Evolutionary conservation across 2,797 vertebrate genomes (phyloP), one percentile per base, ranked within the genome.

Genomic region (Eurystomus glaucurus): DNA sequence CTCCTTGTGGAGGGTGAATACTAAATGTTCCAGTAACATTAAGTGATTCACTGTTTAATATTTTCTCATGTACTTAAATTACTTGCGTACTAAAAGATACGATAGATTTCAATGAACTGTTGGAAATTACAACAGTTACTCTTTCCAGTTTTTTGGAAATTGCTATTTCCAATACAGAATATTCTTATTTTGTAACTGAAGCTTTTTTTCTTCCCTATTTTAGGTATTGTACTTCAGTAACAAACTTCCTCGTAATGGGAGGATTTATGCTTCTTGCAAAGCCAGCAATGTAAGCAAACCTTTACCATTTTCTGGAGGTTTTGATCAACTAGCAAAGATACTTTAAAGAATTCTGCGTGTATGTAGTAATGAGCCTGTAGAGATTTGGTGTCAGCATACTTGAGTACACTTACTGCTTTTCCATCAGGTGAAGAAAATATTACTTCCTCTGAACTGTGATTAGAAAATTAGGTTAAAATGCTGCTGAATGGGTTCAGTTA

Each of bases 241-340:
- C 99, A 46, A 99, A 99, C 98, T 99, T 99, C 94, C 97, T 99
- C 0, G 96, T 99, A 96, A 98, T 99, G 99, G 99, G 99, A 94
- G 99, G 99, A 92, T 99, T 99, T 97, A 98, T 98, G 68, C 97
- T 98, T 48, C 98, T 99, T 82, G 98, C 98, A 81, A 99, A 99
- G 94, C 99, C 99, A 54, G 99, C 99, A 71, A 96, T 99, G 99
- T 99, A 98, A 99, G 99, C 98, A 95, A 72, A 90, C 58, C 28
- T 85, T 41, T 90, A 79, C 23, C 16, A 5, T 17, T 91, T 81
- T 57, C 70, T 65, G 21, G 62, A 37, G 14, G 4, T 76, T 74
- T 75, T 88, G 37, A 55, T 79, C 10, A 35, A 11, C 33, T 68
- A 52, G 22, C 6, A 50, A 77, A 88, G 68, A 83, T n/a, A 19